Evolutionary conservation across 2,113 vertebrate genomes (phyloP).

Genomic region (Crocuta crocuta): DNA sequence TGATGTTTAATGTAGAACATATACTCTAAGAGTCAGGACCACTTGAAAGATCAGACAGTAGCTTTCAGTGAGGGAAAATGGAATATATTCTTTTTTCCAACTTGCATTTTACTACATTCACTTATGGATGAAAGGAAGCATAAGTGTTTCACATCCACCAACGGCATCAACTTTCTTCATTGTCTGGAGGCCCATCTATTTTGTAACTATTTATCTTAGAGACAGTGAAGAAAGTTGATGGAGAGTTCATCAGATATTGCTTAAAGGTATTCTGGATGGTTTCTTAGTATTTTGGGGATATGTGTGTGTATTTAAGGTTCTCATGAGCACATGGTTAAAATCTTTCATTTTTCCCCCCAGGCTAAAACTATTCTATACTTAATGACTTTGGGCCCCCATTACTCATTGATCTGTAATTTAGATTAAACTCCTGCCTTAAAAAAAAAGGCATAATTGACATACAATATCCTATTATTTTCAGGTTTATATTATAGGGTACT

Average conservation of each 20-base stretch:
- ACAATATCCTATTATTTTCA: not conserved
- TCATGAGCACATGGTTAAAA: not conserved
- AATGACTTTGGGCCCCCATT: not conserved
- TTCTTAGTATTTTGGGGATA: not conserved
- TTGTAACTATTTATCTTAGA: not conserved
- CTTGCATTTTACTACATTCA: not conserved
- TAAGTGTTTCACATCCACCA: not conserved
- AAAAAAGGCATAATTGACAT: not conserved
- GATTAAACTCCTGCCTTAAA: not conserved
- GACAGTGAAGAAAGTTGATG: no score
- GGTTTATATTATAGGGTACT: not conserved
- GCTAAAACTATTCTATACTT: not conserved
- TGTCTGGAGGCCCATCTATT: not conserved
- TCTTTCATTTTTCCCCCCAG: not conserved
- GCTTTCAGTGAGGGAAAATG: not conserved
- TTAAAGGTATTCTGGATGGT: not conserved
- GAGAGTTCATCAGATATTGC: not conserved
- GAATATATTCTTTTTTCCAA: not conserved
- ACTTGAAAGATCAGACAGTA: not conserved
- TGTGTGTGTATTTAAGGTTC: not conserved
- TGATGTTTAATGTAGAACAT: not conserved
- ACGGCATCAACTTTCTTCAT: not conserved
- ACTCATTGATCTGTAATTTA: constrained; percentile 12
- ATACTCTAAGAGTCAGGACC: not conserved
- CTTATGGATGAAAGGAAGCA: not conserved